Percentiles rank a stretch among this genome's conserved stretches.
phyloP scores from a whole-genome alignment of 2,113 vertebrate genomes.

The Cyprinodon variegatus region DNA sequence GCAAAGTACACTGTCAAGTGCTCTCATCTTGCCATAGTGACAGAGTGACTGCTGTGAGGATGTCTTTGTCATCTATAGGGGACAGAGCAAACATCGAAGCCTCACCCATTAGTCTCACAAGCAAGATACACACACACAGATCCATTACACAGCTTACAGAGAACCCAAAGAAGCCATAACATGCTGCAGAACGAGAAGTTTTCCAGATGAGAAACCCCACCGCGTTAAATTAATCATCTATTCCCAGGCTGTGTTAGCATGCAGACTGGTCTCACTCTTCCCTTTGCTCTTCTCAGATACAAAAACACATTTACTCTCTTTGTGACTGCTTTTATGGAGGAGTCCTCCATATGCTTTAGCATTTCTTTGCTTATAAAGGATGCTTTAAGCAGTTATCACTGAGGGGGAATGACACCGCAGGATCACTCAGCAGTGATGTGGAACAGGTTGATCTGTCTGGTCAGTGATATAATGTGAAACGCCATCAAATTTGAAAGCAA shows the following conservation, averaged over 20 bases:
- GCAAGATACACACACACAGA: conserved; percentile 10
- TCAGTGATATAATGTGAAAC: conserved; percentile 31
- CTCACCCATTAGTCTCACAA: conserved; percentile 44
- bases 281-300: conserved; percentile 16
- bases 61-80: conserved; percentile 35
- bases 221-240: background rate
- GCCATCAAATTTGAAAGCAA: conserved; percentile 18
- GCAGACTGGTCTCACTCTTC: conserved; percentile 11
- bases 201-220: background rate
- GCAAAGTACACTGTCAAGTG: conserved; percentile 6
- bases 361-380: conserved; percentile 58
- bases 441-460: conserved; percentile 47
- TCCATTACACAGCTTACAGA: background rate
- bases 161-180: conserved; percentile 3
- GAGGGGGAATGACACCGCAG: conserved; percentile 47
- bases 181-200: conserved; percentile 18
- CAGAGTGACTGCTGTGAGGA: conserved; percentile 44
- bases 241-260: background rate
- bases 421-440: conserved; percentile 48
- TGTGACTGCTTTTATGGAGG: no score
- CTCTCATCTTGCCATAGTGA: conserved; percentile 28
- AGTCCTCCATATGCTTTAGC: background rate
- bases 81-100: conserved; percentile 39
- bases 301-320: background rate
- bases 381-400: conserved; percentile 55